These are phyloP conservation scores for Schizotus pectinicornis DNA, from an alignment of 2,888 invertebrate genomes.

Conservation along the genomic window DNA sequence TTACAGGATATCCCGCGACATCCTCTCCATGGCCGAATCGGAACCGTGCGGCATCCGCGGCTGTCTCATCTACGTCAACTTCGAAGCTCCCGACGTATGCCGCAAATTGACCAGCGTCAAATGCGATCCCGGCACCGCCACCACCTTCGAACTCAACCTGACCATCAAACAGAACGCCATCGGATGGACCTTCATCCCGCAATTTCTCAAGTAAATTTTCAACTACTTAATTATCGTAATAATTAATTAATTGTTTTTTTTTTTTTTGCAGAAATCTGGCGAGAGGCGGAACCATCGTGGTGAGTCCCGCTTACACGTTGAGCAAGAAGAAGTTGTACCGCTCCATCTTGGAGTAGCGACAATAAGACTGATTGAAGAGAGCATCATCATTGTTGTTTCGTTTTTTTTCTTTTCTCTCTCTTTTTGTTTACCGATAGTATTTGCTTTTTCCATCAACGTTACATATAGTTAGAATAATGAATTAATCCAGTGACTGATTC, in stretches of 20 bases:
- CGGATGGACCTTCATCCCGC: constrained; percentile 86
- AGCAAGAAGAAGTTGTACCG: constrained; percentile 92
- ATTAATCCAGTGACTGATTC: constrained; percentile 20
- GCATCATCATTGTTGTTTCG: constrained; percentile 15
- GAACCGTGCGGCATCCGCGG: constrained; percentile 91
- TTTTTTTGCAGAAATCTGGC: constrained; percentile 75
- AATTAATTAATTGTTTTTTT: constrained; percentile 33
- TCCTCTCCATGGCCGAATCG: constrained; percentile 81
- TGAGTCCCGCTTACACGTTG: constrained; percentile 86
- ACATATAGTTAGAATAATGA: constrained; percentile 16
- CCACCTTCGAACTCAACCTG: constrained; percentile 88
- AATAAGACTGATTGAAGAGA: constrained; percentile 37
- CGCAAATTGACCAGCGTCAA: constrained; percentile 80
- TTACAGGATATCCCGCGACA: constrained; percentile 78
- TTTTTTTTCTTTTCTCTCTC: not conserved
- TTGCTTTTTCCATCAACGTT: not conserved
- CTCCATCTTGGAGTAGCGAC: constrained; percentile 61
- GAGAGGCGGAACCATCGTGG: constrained; percentile 80
- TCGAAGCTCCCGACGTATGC: constrained; percentile 68
- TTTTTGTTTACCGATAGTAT: not conserved
- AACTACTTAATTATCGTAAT: too few species aligned
- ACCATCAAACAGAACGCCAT: constrained; percentile 84
- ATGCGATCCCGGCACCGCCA: constrained; percentile 83
- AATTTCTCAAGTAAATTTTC: constrained; percentile 76
- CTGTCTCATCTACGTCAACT: constrained; percentile 83